Evolutionary conservation across 2,888 invertebrate genomes (phyloP), one percentile per base, ranked within the genome.

Genomic region (Gibbula magus): DNA sequence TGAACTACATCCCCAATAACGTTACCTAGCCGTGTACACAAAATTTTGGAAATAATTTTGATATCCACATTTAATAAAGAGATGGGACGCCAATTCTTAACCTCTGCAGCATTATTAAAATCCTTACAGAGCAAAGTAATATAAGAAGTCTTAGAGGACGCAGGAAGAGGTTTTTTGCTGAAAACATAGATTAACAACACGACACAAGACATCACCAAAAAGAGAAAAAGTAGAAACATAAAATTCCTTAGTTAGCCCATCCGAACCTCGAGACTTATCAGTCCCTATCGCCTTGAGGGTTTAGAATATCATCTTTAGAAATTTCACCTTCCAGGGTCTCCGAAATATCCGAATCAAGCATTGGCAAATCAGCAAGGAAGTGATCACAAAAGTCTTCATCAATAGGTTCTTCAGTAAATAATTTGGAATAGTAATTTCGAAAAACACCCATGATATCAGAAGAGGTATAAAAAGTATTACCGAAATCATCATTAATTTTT

Each of bases 71-170:
- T 45, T 10, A 8, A 45, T 45, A 45, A 45, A 45, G 45, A 45
- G 45, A 45, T 10, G 10, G 85, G n/a, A 80, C 83, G 88, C 56
- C 82, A 86, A 61, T 81, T 81, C 79, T 85, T 83, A 66, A 86
- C 70, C 75, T 81, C 16, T 13, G 67, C 32, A 16, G 75, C 29
- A 25, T 84, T 77, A 45, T 70, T 52, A 32, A 51, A 52, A 70
- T 86, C 84, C 84, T 86, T 85, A 78, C 82, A 84, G 39, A 87
- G 53, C 35, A 82, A 73, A 54, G 82, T 78, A 29, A 83, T 82
- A 77, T 75, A 81, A 52, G 67, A 77, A 13, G 54, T 39, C 52
- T 80, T 79, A 53, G 78, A 80, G 39, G 61, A 52, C 18, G 75
- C 52, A 25, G 81, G 78, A 18, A 84, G 79, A 35, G 25, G 29